Base-by-base conservation (phyloP, 2,113 vertebrate genomes). In the Chamaetylas fuelleborni region DNA sequence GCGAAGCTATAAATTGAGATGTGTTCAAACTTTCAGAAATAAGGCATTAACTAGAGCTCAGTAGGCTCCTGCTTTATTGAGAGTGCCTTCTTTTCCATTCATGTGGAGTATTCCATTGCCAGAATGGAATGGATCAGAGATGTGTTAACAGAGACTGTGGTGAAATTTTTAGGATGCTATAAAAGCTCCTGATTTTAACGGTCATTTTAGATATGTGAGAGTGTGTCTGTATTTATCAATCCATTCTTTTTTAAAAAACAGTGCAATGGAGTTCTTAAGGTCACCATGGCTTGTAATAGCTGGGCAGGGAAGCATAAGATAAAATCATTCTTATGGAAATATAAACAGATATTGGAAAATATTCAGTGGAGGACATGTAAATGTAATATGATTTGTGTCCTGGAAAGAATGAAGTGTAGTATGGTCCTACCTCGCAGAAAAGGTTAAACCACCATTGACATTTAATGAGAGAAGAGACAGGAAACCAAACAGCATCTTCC, bases 141-240 rank as follows among this genome's bases (percentile, higher is more conserved):
- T 29, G 5, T 62, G 18, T 19, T 58, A 45, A 42, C 10, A 62
- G 14, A 60, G 23, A 61, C 4, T 0, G 2, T 0, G 0, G 24
- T 24, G 7, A 84, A 65, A 2, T 34, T 51, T 84, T 64, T 22
- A 67, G 29, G 19, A 40, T 66, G 13, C 5, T 82, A 29, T 40
- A 53, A 36, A 12, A 80, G 5, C 6, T 50, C 26, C 26, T 2
- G 0, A 36, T 62, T 74, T 90, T 70, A 62, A 66, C 8, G 2
- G 1, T 23, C 26, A 54, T 86, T 86, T 20, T 5, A 62, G 7
- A 38, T 19, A 3, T 20, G 12, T 36, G 17, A 34, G 28, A 2
- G 10, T 5, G 0, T 34, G 8, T 38, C 6, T 58, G 6, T 48
- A 9, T 33, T 9, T 43, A 9, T 31, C 48, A 38, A 36, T 38